Conservation (phyloP, 1,140 invertebrate species). For the Diachasmimorpha longicaudata region DNA sequence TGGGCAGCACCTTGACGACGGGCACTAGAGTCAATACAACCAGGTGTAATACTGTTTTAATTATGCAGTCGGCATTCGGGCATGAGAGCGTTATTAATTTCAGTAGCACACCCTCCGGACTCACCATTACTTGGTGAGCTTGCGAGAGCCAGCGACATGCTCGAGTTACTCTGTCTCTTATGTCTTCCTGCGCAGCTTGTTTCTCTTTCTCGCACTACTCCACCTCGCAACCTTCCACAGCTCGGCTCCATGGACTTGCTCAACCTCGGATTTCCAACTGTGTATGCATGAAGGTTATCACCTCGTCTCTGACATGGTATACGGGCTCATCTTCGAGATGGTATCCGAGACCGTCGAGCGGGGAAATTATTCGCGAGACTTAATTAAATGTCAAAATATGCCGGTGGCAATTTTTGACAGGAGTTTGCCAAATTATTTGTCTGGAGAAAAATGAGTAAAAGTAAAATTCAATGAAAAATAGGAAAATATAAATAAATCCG, state of each 20-base stretch:
- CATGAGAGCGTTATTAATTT: slow-evolving; percentile 14
- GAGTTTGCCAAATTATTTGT: too few species aligned
- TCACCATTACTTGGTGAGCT: too few species aligned
- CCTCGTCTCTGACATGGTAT: not conserved
- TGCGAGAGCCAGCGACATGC: not conserved
- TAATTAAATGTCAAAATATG: not conserved
- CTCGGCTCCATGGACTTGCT: too few species aligned
- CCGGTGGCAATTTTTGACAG: too few species aligned
- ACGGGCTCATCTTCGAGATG: not conserved
- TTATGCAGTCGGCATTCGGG: slow-evolving; percentile 4
- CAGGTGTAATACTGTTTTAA: slow-evolving; percentile 13
- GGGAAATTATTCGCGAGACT: not conserved
- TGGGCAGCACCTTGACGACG: too few species aligned
- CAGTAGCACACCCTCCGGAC: not conserved
- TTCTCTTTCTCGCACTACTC: not conserved
- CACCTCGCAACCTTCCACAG: too few species aligned
- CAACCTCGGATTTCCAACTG: not conserved
- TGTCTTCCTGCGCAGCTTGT: not conserved
- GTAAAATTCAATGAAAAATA: too few species aligned
- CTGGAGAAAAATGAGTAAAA: too few species aligned
- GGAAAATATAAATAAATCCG: too few species aligned
- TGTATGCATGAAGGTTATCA: not conserved
- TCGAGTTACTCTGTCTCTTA: not conserved
- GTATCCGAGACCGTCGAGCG: not conserved
- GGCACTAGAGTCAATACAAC: not conserved